Percentiles rank a stretch among this genome's conserved stretches.
These are phyloP conservation scores for Lacanobia oleracea DNA, from an alignment of 2,888 invertebrate species.

Conservation along the genomic window DNA sequence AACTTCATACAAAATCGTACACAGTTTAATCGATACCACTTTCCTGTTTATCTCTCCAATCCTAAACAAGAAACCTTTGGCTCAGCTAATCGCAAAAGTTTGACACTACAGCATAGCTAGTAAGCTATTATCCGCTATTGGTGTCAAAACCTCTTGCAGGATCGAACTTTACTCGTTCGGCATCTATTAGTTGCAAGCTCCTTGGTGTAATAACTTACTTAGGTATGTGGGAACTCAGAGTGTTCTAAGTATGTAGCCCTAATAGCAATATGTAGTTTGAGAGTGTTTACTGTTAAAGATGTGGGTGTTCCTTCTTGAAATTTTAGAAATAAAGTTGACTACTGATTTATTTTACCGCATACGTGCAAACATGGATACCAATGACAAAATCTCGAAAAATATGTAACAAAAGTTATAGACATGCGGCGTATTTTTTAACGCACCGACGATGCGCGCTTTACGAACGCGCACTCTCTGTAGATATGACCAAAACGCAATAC, in stretches of 20 bases:
- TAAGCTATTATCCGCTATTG: slow-evolving; percentile 41
- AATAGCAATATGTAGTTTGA: slow-evolving; percentile 11
- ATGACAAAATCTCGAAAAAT: too few relatives aligned
- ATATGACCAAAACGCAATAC: too few relatives aligned
- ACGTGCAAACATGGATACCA: too few relatives aligned
- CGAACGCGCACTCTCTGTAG: too few relatives aligned
- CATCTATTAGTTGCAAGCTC: slow-evolving; percentile 47
- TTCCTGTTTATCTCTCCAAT: not conserved
- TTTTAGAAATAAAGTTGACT: not conserved
- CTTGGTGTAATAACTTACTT: slow-evolving; percentile 41
- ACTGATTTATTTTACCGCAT: too few relatives aligned
- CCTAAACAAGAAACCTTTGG: slow-evolving; percentile 3
- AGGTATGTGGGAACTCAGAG: slow-evolving; percentile 2
- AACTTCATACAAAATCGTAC: not conserved
- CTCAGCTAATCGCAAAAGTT: slow-evolving; percentile 37
- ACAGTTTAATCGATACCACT: not conserved
- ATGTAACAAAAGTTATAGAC: too few relatives aligned
- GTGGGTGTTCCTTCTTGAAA: not conserved
- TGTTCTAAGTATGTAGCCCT: slow-evolving; percentile 2
- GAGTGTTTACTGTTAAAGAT: not conserved
- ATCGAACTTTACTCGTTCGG: slow-evolving; percentile 41
- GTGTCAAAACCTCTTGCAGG: slow-evolving; percentile 45
- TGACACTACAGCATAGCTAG: slow-evolving; percentile 19
- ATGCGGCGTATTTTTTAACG: too few relatives aligned
- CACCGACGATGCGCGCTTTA: too few relatives aligned